Base-by-base conservation (phyloP, 2,797 vertebrate species). In the Clarias fuscus region DNA sequence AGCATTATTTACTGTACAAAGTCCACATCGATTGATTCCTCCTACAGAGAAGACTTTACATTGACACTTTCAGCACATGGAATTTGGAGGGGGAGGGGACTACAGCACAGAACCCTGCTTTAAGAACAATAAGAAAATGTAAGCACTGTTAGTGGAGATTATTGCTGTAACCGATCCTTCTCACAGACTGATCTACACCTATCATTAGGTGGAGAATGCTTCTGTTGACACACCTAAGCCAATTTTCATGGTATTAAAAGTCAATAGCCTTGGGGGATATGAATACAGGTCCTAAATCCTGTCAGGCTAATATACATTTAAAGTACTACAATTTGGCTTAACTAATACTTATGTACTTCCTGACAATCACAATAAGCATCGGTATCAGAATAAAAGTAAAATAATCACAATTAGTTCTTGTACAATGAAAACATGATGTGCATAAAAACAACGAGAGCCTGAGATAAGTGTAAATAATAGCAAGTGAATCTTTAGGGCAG, bases 21-120 rank as follows among this genome's bases (percentile, higher is more conserved):
- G 88, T 88, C 48, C 80, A 89, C 4, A 24, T 76, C 59, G 76
- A 90, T 82, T 64, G 20, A 88, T 88, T 85, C 3, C 56, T 79
- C 18, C 78, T 33, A 33, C 1, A 83, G 8, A 2, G 15, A 67
- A 72, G 48, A 4, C 77, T 85, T 53, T 58, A 40, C 56, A 64
- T 79, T 24, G n/a, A 83, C 27, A 64, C 61, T 43, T 15, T 43
- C 14, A 75, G 59, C 65, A 67, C 8, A 72, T 11, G 58, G 27
- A 48, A 61, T 62, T 22, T 61, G 65, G 14, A 2, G 37, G 37
- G 37, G 37, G 37, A 11, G 43, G 43, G 43, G 43, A 48, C 43
- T 48, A 43, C 7, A 8, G 2, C 8, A 65, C 0, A 78, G 20
- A 20, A 61, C 37, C 30, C 33, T 0, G 20, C 76, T 79, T 40